Conservation (phyloP, 2,888 invertebrate species). For the Mythimna ferrago region DNA sequence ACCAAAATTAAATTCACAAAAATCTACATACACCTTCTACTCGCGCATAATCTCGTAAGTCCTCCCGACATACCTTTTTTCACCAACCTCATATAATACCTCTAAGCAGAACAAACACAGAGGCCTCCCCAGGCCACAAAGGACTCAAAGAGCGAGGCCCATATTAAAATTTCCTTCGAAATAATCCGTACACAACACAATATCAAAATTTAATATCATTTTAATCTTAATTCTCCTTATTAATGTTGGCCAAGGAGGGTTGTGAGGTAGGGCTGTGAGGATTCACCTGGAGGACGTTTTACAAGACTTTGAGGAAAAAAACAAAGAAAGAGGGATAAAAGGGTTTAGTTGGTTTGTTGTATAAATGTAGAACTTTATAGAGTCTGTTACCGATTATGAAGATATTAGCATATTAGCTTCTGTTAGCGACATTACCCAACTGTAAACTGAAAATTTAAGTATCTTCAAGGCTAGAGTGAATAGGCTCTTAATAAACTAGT, state of each 20-base stretch:
- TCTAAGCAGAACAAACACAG: constrained; percentile 59
- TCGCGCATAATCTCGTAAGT: constrained; percentile 7
- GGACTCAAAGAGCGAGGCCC: constrained; percentile 80
- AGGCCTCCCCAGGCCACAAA: constrained; percentile 67
- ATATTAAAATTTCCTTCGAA: constrained; percentile 88
- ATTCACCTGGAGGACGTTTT: constrained; percentile 38
- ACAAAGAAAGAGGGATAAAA: too few species aligned
- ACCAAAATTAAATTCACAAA: neutral
- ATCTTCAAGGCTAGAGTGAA: too few species aligned
- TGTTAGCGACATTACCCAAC: too few species aligned
- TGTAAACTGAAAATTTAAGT: too few species aligned
- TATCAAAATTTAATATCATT: constrained; percentile 91
- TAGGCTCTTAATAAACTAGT: too few species aligned
- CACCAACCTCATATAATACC: constrained; percentile 45
- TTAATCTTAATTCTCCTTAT: constrained; percentile 90
- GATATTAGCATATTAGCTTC: too few species aligned
- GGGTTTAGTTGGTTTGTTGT: neutral
- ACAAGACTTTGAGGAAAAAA: neutral
- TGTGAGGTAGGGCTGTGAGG: constrained; percentile 64
- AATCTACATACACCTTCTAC: neutral
- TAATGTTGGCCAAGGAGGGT: constrained; percentile 87
- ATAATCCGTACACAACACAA: constrained; percentile 90
- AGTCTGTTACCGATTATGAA: neutral
- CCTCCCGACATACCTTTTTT: constrained; percentile 43
- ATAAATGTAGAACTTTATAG: neutral